Conservation (phyloP, 2,797 vertebrate genomes). For the Myotis myotis region DNA sequence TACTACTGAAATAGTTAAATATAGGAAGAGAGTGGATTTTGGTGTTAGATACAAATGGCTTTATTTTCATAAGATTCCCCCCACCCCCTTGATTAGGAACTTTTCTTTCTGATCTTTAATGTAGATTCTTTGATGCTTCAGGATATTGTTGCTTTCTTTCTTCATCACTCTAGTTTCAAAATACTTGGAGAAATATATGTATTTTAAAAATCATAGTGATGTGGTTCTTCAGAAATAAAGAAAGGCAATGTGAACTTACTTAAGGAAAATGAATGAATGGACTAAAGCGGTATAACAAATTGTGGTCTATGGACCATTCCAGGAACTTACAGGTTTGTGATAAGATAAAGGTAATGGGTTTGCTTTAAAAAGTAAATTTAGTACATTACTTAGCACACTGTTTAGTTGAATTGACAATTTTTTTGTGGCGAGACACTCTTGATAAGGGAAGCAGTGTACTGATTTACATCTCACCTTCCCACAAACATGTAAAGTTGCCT, state of each 20-base stretch:
- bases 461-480: background rate
- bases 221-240: conserved; percentile 44
- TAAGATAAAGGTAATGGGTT: background rate
- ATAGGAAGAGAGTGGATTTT: background rate
- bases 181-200: conserved; percentile 3
- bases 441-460: background rate
- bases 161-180: background rate
- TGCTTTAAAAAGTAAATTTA: background rate
- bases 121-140: background rate
- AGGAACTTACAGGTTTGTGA: background rate
- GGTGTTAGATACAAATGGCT: conserved; percentile 19
- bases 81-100: background rate
- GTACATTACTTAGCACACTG: background rate
- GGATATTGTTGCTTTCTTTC: background rate
- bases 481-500: background rate
- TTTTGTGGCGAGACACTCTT: background rate
- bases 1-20: background rate
- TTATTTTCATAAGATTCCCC: background rate
- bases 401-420: background rate
- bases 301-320: background rate
- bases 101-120: conserved; percentile 46
- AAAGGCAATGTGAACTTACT: conserved; percentile 14
- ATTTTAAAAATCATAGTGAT: conserved; percentile 17
- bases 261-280: background rate
- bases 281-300: background rate